These are phyloP conservation scores for Merluccius polli DNA, from an alignment of 2,797 vertebrate genomes.

Conservation along the genomic window DNA sequence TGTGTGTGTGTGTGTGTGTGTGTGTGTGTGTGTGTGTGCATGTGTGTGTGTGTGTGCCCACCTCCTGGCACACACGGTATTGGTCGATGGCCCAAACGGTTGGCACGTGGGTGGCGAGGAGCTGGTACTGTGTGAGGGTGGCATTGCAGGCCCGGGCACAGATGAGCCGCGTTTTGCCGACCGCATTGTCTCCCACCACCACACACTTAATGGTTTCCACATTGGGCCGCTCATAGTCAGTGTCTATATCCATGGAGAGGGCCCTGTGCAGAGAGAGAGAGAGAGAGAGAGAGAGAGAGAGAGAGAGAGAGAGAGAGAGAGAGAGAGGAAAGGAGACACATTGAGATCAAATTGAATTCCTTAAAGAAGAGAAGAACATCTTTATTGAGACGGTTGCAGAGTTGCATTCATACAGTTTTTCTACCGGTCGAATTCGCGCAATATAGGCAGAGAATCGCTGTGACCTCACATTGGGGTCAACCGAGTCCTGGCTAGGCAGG, in stretches of 20 bases:
- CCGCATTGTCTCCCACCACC: constrained; percentile 90
- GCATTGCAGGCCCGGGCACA: constrained; percentile 90
- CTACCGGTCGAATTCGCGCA: neutral
- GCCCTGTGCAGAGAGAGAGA: constrained; percentile 59
- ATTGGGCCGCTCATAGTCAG: constrained; percentile 92
- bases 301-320: constrained; percentile 6
- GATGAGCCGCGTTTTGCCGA: constrained; percentile 88
- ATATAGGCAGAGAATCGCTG: neutral
- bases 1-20: constrained; percentile 14
- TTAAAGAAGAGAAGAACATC: too few relatives aligned
- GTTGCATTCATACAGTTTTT: neutral
- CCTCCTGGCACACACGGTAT: constrained; percentile 91
- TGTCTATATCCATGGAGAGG: constrained; percentile 88
- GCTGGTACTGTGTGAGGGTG: constrained; percentile 92
- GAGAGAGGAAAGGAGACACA: constrained; percentile 4
- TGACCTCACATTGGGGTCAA: constrained; percentile 2
- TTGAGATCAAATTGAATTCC: neutral
- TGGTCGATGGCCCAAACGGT: constrained; percentile 93
- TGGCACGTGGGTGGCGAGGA: constrained; percentile 89
- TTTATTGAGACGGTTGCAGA: neutral
- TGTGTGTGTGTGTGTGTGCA: constrained; percentile 17
- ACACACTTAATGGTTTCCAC: constrained; percentile 94
- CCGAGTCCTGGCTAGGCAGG: constrained; percentile 16
- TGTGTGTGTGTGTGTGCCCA: constrained; percentile 48
- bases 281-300: neutral